phyloP scores from a whole-genome alignment of 2,888 invertebrate genomes.

The Neoscelio sp. region DNA sequence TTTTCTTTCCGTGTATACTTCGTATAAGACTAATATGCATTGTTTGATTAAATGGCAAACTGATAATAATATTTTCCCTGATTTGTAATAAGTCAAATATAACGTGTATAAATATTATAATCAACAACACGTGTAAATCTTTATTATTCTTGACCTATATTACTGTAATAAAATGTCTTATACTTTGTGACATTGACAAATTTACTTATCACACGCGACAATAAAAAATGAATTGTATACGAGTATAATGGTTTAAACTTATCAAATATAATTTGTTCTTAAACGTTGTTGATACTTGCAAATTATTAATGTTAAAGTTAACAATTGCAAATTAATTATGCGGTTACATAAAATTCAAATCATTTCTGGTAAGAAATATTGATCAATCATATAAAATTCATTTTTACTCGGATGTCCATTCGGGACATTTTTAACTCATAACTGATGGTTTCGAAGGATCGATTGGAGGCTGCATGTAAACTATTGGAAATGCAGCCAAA shows the following conservation, averaged over 20 bases:
- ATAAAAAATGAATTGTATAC: conserved; percentile 44
- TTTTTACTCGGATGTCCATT: conserved; percentile 2
- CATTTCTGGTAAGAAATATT: neutral
- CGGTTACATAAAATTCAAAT: no score
- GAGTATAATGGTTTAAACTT: neutral
- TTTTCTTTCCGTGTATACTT: no score
- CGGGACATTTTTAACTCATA: conserved; percentile 40
- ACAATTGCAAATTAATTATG: neutral
- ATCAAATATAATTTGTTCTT: neutral
- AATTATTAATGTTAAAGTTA: no score
- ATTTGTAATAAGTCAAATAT: no score
- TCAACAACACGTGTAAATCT: conserved; percentile 15
- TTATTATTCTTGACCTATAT: conserved; percentile 28
- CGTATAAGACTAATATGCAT: no score
- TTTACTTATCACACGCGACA: conserved; percentile 32
- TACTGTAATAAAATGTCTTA: conserved; percentile 29
- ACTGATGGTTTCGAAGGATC: conserved; percentile 59
- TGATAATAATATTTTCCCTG: neutral
- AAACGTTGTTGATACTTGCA: neutral
- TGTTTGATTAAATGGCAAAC: no score
- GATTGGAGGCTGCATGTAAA: conserved; percentile 77
- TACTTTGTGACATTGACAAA: conserved; percentile 45
- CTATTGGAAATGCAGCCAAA: conserved; percentile 77
- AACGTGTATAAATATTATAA: conserved; percentile 22
- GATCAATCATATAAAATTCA: conserved; percentile 14